Evolutionary conservation across 2,888 invertebrate genomes (phyloP).

Genomic region (Andrena bicolor): DNA sequence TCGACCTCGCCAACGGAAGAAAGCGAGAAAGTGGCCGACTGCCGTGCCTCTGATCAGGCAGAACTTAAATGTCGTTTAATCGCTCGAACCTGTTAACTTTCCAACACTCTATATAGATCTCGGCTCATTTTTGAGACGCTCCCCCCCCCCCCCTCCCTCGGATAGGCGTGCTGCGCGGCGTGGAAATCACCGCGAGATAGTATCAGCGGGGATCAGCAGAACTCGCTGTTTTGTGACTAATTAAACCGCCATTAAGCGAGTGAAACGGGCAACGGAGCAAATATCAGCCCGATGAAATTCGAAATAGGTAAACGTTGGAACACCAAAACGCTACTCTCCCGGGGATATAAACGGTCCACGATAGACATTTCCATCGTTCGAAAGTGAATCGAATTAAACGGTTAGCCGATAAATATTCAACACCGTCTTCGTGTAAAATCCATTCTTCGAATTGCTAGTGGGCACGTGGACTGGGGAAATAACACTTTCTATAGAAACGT

Average conservation of each 20-base stretch:
- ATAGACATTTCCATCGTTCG: conserved; percentile 8
- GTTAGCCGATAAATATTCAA: not conserved
- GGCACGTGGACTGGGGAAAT: conserved; percentile 55
- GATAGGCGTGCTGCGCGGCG: not conserved
- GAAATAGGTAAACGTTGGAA: not conserved
- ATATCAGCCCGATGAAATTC: not conserved
- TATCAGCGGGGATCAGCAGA: not conserved
- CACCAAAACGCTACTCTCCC: not conserved
- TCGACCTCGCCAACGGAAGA: conserved; percentile 82
- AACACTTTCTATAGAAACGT: conserved; percentile 55
- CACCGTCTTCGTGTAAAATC: not conserved
- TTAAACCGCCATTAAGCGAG: not conserved
- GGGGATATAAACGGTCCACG: not conserved
- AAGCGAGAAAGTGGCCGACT: conserved; percentile 81
- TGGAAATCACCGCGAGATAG: not conserved
- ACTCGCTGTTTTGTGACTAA: not conserved
- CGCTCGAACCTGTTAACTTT: conserved; percentile 59
- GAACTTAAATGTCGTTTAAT: conserved; percentile 70
- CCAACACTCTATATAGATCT: conserved; percentile 46
- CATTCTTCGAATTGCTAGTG: not conserved
- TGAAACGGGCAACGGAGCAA: not conserved
- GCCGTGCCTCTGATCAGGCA: conserved; percentile 50
- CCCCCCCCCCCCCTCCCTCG: not conserved
- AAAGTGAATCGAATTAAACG: conserved; percentile 16
- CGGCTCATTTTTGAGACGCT: conserved; percentile 14